These are phyloP conservation scores for Percopsis transmontana DNA, from an alignment of 2,113 vertebrate genomes.

Conservation along the genomic window DNA sequence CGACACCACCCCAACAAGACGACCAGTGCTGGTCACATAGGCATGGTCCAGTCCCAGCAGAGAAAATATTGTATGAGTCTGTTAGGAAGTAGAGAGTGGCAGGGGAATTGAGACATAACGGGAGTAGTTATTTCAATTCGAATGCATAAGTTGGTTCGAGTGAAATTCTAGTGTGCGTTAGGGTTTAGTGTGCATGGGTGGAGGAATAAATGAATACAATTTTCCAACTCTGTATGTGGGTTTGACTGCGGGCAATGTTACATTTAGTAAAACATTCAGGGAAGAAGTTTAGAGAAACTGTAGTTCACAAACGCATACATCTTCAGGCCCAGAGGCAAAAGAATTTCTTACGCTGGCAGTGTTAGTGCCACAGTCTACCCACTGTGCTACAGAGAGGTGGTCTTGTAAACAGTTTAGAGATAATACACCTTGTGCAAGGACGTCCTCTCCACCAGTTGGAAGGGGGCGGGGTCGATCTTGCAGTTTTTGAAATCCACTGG, in stretches of 20 bases:
- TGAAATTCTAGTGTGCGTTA: not conserved
- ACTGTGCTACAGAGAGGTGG: not conserved
- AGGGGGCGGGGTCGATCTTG: conserved; percentile 96
- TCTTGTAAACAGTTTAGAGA: not conserved
- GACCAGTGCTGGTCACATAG: conserved; percentile 95
- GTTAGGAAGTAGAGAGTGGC: conserved; percentile 15
- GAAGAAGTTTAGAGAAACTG: no score
- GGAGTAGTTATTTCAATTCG: no score
- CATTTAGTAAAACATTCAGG: no score
- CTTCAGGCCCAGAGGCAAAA: no score
- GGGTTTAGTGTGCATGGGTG: not conserved
- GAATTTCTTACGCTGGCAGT: not conserved
- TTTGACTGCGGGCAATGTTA: no score
- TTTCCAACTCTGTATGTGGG: not conserved
- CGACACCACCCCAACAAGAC: conserved; percentile 93
- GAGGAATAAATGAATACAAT: not conserved
- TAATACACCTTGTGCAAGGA: conserved; percentile 92
- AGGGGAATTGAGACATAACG: not conserved
- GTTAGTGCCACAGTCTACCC: not conserved
- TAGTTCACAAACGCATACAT: no score
- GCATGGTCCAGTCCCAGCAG: conserved; percentile 95
- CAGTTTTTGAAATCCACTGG: conserved; percentile 93
- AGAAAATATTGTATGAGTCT: conserved; percentile 98
- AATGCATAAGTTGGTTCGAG: not conserved
- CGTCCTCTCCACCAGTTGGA: conserved; percentile 96